Conservation (phyloP, 2,113 vertebrate genomes). For the Chionomys nivalis region DNA sequence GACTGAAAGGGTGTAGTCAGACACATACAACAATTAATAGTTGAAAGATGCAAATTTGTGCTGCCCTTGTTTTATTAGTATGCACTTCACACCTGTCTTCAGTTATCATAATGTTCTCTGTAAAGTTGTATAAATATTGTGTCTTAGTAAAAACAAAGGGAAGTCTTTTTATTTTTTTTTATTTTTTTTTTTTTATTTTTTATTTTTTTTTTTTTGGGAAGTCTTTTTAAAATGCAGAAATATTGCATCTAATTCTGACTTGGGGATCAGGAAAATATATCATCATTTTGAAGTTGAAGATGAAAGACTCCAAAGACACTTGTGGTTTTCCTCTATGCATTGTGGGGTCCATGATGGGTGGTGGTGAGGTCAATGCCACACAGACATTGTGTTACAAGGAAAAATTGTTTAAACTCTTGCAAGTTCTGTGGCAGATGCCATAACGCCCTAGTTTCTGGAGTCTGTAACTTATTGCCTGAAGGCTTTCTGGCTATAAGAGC, state of each 20-base stretch:
- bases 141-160: neutral
- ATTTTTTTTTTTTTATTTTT: too few relatives aligned
- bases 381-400: neutral
- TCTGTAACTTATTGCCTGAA: neutral
- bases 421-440: neutral
- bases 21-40: neutral
- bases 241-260: neutral
- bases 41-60: neutral
- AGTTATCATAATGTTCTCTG: neutral
- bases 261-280: neutral
- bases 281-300: neutral
- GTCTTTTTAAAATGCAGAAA: neutral
- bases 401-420: neutral
- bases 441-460: neutral
- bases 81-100: neutral
- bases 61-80: neutral
- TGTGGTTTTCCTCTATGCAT: fast-evolving
- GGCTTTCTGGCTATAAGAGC: neutral
- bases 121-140: neutral
- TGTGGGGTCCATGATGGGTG: neutral
- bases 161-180: neutral
- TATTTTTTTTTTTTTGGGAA: too few relatives aligned
- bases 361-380: neutral
- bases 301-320: neutral
- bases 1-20: neutral